phyloP scores from a whole-genome alignment of 2,113 vertebrate species.

The Epinephelus moara region DNA sequence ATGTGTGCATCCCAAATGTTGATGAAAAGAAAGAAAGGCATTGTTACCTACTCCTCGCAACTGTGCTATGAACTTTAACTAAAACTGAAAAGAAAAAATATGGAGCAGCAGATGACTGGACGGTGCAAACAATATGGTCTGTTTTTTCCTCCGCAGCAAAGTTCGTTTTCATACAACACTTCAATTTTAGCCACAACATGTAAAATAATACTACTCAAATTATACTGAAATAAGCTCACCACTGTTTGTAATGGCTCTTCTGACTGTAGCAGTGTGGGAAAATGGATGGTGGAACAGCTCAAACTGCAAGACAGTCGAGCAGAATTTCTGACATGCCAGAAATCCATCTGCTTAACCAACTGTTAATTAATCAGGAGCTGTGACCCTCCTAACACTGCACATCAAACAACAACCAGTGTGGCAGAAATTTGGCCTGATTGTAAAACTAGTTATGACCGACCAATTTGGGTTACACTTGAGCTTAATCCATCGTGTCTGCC shows the following conservation, averaged over 20 bases:
- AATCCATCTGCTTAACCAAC: neutral
- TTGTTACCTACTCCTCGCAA: too few relatives aligned
- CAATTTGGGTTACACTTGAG: neutral
- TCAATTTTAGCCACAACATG: neutral
- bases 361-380: neutral
- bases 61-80: neutral
- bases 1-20: too few relatives aligned
- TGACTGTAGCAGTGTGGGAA: neutral
- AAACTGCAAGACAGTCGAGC: neutral
- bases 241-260: too few relatives aligned
- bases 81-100: neutral
- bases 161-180: neutral
- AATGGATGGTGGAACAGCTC: neutral
- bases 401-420: neutral
- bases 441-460: neutral
- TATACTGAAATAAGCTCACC: too few relatives aligned
- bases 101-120: neutral
- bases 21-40: neutral
- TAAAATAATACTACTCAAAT: neutral
- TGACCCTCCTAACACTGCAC: neutral
- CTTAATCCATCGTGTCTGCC: neutral
- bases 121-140: too few relatives aligned
- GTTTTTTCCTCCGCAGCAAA: neutral
- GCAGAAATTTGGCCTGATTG: neutral
- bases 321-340: neutral